A percentile compares a stretch with the other conserved stretches of the same genome.
Evolutionary conservation across 2,888 invertebrate genomes (phyloP).

Genomic region (Drosophila multiciliata): DNA sequence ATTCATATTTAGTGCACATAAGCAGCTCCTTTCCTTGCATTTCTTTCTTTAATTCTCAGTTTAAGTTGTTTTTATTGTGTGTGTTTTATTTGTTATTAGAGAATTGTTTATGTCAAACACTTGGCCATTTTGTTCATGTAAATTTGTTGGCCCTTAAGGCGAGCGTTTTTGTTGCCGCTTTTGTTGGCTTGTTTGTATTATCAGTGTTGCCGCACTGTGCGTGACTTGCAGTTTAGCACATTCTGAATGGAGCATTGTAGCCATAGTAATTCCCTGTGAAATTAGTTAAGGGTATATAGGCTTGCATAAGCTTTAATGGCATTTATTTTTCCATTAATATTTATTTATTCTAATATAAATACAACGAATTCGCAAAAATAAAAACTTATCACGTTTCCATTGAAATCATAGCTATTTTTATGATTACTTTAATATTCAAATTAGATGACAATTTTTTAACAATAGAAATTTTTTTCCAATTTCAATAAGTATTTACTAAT

Average conservation of each 20-base stretch:
- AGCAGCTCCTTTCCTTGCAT: constrained; percentile 8
- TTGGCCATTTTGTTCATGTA: constrained; percentile 45
- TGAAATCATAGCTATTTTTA: background rate
- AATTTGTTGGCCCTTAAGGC: constrained; percentile 58
- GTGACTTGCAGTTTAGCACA: constrained; percentile 32
- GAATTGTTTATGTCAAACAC: constrained; percentile 19
- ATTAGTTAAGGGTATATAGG: background rate
- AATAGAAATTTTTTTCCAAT: background rate
- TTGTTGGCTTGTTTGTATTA: constrained; percentile 2
- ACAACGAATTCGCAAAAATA: background rate
- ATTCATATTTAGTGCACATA: background rate
- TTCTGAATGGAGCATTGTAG: constrained; percentile 3
- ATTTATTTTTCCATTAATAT: background rate
- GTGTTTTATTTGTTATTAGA: constrained; percentile 23
- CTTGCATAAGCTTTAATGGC: background rate
- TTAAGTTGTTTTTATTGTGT: constrained; percentile 30
- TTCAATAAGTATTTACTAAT: background rate
- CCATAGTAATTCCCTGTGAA: background rate
- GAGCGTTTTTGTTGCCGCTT: constrained; percentile 38
- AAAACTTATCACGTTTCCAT: background rate
- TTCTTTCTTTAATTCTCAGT: background rate
- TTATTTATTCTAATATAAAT: background rate
- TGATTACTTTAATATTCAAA: background rate
- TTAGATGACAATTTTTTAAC: background rate
- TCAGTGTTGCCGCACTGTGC: constrained; percentile 26